These are phyloP conservation scores for Rotaria magnacalcarata DNA, from an alignment of 2,888 invertebrate species.

Conservation along the genomic window DNA sequence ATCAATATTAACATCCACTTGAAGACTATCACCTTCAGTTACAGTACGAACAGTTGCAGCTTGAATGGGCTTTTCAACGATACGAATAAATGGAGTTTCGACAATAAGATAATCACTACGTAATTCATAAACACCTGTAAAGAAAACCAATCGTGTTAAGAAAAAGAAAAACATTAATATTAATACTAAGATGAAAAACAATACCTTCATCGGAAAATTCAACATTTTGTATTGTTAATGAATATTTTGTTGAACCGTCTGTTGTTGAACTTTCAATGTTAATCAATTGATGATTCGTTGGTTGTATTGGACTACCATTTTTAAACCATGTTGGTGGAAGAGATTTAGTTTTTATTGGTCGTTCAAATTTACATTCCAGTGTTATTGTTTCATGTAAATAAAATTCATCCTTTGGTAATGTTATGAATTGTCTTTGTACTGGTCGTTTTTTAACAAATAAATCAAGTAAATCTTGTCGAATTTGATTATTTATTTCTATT, in stretches of 20 bases:
- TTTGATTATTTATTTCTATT: constrained; percentile 7
- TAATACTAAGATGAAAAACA: too few relatives aligned
- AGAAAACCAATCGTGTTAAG: neutral
- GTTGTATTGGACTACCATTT: constrained; percentile 15
- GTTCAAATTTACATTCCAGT: constrained; percentile 23
- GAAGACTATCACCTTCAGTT: constrained; percentile 30
- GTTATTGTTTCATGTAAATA: constrained; percentile 26
- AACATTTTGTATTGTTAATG: constrained; percentile 14
- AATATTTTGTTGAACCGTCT: constrained; percentile 32
- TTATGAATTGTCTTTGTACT: constrained; percentile 10
- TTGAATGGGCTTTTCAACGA: neutral
- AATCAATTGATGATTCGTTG: neutral
- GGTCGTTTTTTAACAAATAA: constrained; percentile 20
- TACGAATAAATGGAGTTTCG: constrained; percentile 20
- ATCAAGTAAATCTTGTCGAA: constrained; percentile 15
- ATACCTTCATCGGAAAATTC: constrained; percentile 12
- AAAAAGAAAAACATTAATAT: too few relatives aligned
- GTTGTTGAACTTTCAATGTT: neutral
- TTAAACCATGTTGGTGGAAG: constrained; percentile 31
- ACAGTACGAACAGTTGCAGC: neutral
- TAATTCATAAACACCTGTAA: constrained; percentile 2
- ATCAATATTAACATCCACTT: constrained; percentile 34
- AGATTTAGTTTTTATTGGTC: constrained; percentile 17
- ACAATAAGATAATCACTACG: constrained; percentile 27
- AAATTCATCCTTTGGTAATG: constrained; percentile 32